Base-by-base conservation (phyloP, 2,888 invertebrate genomes). In the Yponomeuta plumbellus region DNA sequence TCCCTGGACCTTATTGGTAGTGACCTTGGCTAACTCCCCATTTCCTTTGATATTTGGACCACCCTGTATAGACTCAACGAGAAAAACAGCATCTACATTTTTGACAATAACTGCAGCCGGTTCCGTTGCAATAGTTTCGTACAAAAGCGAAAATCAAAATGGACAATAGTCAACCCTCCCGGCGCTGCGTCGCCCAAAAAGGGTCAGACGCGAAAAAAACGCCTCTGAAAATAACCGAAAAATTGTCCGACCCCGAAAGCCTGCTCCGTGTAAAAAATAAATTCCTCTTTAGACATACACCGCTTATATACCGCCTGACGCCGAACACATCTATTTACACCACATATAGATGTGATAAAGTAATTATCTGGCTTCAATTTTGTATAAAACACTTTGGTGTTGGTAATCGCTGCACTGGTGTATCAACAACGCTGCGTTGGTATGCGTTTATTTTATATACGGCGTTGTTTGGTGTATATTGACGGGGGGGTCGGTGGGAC, bases 361-460 rank as follows among this genome's bases (percentile, higher is more conserved):
- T 86, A 89, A 90, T 88, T 88, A 90, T 81, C 78, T 80, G 75
- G 71, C 76, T 76, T 80, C 81, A 83, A 88, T 86, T 88, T 86
- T 85, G 85, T 86, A 85, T 85, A 86, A 86, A 80, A 77, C 75
- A 63, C 21, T 0, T 64, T 76, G 79, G 77, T 77, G 79, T 67
- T 74, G 70, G 66, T 70, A 72, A 66, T 70, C 64, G 59, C 40
- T 68, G 39, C 62, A 39, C n/a, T 13, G 5, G 69, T 71, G 74
- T 75, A 67, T 67, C 65, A 69, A 39, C 66, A 67, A 64, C 67
- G 26, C 34, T 71, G 67, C 66, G 61, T 59, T 67, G 62, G 71
- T 76, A 74, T 80, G 83, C 56, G 84, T 84, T 81, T 84, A 84
- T 88, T 88, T 87, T 88, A 86, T 84, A 83, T 79, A 76, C 68